Conservation (phyloP, 2,888 invertebrate species). For the Villa cingulata region DNA sequence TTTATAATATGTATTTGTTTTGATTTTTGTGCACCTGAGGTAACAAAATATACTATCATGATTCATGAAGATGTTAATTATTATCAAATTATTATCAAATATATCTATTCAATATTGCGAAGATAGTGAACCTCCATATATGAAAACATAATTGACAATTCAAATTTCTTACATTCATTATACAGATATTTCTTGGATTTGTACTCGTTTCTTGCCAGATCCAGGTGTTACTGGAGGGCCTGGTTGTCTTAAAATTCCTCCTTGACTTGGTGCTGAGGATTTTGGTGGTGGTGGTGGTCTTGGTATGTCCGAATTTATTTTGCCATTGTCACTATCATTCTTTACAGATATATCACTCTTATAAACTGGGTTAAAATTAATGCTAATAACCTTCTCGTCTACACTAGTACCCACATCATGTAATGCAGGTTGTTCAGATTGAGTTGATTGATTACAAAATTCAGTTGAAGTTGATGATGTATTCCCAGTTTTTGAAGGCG, state of each 20-base stretch:
- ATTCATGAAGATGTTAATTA: no score
- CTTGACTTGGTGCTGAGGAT: slow-evolving; percentile 30
- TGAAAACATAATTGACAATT: no score
- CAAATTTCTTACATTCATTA: no score
- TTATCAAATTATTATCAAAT: no score
- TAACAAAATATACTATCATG: no score
- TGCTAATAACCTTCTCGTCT: slow-evolving; percentile 11
- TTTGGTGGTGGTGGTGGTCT: slow-evolving; percentile 46
- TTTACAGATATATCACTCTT: slow-evolving; percentile 10
- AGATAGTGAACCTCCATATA: no score
- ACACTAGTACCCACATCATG: slow-evolving; percentile 17
- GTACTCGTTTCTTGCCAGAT: slow-evolving; percentile 76
- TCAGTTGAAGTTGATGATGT: slow-evolving; percentile 9
- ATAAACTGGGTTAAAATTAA: not conserved
- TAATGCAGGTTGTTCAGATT: slow-evolving; percentile 15
- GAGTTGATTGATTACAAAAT: slow-evolving; percentile 19
- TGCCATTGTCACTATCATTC: slow-evolving; percentile 35
- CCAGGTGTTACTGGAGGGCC: slow-evolving; percentile 46
- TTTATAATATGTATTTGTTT: no score
- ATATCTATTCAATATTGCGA: no score
- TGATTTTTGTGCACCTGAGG: no score
- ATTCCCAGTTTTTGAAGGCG: slow-evolving; percentile 4
- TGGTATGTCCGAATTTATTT: slow-evolving; percentile 38
- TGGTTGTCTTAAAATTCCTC: slow-evolving; percentile 48
- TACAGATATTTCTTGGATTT: slow-evolving; percentile 86